Base-by-base conservation (phyloP, 2,888 invertebrate species). In the Spodoptera exigua region DNA sequence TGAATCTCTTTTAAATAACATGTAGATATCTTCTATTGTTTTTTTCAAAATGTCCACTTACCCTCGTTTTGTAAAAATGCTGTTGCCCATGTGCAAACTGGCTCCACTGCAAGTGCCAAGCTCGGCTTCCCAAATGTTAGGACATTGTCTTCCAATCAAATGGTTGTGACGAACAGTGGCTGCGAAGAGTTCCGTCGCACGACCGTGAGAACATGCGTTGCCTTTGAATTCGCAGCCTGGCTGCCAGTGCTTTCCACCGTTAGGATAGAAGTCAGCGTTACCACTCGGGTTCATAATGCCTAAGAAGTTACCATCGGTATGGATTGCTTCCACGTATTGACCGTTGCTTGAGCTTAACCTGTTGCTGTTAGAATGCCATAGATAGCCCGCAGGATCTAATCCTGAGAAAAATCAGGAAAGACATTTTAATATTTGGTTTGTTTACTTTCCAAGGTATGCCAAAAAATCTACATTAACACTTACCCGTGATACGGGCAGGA, bases 251-350 rank as follows among this genome's bases (percentile, higher is more conserved):
- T 62, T 79, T 18, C 88, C 89, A 11, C 88, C 87, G 53, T 89
- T 90, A 9, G 88, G 86, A 61, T 87, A 90, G 76, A 90, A 89
- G 68, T 89, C 85, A 14, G 79, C 79, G 43, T 86, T 55, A 5
- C 72, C 85, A 13, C 83, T 68, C 0, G 79, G 58, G 35, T 81
- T 70, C 47, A 81, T 73, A 45, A 87, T 86, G 11, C 89, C 90
- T 0, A 88, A 76, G 1, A 70, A 9, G 2, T 80, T 70, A 10
- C 84, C 85, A 34, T 89, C 87, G 0, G 89, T 89, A 61, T 90
- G 89, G 53, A 90, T 88, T 17, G 78, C 74, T 73, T 90, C 90
- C 0, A 89, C 88, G 49, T 88, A 88, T 12, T 74, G 76, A 12
- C 79, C 89, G 46, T 78, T 74, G 37, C 76, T 78, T 2, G 54